Percentiles rank a stretch among this genome's conserved stretches.
phyloP scores from a whole-genome alignment of 2,113 vertebrate genomes.

The Phylloscopus whistleri region DNA sequence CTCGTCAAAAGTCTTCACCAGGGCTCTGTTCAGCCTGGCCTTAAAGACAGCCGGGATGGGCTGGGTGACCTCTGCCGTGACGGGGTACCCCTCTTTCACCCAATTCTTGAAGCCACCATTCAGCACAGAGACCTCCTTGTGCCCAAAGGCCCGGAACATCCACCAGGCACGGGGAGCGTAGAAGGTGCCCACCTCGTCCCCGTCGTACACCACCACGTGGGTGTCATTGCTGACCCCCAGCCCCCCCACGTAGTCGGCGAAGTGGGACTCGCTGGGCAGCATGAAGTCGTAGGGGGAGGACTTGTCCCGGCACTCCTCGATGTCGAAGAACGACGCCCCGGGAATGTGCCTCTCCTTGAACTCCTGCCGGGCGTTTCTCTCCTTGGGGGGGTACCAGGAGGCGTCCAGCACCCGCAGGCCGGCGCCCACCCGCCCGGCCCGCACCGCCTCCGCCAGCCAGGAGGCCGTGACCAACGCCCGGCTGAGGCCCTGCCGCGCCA shows the following conservation, averaged over 20 bases:
- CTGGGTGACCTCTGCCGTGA: slow-evolving; percentile 71
- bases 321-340: slow-evolving; percentile 86
- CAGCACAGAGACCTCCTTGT: slow-evolving; percentile 85
- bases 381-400: slow-evolving; percentile 86
- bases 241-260: slow-evolving; percentile 80
- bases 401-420: slow-evolving; percentile 83
- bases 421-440: slow-evolving; percentile 65
- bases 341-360: slow-evolving; percentile 85
- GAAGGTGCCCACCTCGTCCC: slow-evolving; percentile 83
- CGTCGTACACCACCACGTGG: slow-evolving; percentile 93
- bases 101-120: slow-evolving; percentile 90
- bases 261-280: slow-evolving; percentile 80
- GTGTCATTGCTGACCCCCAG: slow-evolving; percentile 86
- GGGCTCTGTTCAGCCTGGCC: slow-evolving; percentile 70
- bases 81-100: slow-evolving; percentile 79
- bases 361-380: slow-evolving; percentile 79
- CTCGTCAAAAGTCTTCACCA: slow-evolving; percentile 89
- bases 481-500: slow-evolving; percentile 70
- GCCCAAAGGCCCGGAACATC: slow-evolving; percentile 94
- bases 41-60: slow-evolving; percentile 71
- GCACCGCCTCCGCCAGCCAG: slow-evolving; percentile 84
- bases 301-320: slow-evolving; percentile 86
- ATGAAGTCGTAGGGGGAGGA: slow-evolving; percentile 83
- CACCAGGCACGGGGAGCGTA: slow-evolving; percentile 91
- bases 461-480: slow-evolving; percentile 79